A percentile compares a stretch with the other conserved stretches of the same genome.
Conservation (phyloP, 2,888 invertebrate genomes). For the Noctuana brunneofusca region DNA sequence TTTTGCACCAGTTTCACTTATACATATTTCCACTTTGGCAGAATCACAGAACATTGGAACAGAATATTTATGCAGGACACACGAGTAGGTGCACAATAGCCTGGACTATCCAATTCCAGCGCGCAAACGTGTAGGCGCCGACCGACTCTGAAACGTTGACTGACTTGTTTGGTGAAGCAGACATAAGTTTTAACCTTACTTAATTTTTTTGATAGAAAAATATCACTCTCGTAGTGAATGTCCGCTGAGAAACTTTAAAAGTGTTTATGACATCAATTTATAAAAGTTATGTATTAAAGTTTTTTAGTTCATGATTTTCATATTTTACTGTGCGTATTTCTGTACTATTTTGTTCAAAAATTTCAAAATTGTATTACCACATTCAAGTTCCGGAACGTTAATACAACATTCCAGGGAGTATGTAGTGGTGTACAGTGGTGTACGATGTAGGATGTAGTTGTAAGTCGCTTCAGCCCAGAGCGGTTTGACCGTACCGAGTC, state of each 20-base stretch:
- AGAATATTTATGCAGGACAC: not conserved
- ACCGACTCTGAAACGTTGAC: slow-evolving; percentile 12
- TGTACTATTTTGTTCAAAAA: not conserved
- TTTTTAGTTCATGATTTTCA: not conserved
- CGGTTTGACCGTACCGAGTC: not conserved
- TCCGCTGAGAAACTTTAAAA: not conserved
- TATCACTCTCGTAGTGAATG: not conserved
- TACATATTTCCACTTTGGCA: not conserved
- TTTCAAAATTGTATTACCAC: not conserved
- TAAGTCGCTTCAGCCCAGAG: not conserved
- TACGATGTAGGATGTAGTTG: no score
- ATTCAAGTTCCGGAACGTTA: not conserved
- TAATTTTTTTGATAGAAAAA: not conserved
- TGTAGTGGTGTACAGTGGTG: no score
- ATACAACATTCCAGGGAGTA: no score
- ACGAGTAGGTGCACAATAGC: not conserved
- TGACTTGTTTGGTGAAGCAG: slow-evolving; percentile 6
- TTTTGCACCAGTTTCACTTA: not conserved
- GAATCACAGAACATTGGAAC: not conserved
- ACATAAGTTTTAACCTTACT: not conserved
- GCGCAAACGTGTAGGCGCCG: not conserved
- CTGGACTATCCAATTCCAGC: not conserved
- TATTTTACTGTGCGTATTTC: not conserved
- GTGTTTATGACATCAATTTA: not conserved
- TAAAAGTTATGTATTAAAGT: not conserved